Conservation (phyloP, 2,797 vertebrate species). For the Loris lydekkerianus region DNA sequence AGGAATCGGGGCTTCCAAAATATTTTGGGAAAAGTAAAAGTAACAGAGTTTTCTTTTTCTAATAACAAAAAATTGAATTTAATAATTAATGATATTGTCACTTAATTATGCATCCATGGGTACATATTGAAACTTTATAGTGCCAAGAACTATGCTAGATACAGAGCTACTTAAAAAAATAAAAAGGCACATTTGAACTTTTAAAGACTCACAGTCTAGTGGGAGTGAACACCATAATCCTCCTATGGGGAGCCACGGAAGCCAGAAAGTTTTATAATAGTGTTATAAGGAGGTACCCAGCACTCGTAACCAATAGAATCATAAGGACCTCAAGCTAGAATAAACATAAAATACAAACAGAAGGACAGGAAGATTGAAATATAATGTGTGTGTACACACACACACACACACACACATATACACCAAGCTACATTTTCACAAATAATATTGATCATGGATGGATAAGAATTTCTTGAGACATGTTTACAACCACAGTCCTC, state of each 20-base stretch:
- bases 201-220: neutral
- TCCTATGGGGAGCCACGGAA: neutral
- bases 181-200: neutral
- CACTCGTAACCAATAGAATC: neutral
- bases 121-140: neutral
- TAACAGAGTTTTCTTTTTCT: slow-evolving; percentile 11
- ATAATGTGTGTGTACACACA: neutral
- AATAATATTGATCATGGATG: slow-evolving; percentile 4
- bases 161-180: neutral
- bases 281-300: neutral
- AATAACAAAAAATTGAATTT: neutral
- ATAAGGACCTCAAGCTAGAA: neutral
- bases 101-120: neutral
- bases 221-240: neutral
- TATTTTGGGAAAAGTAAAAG: slow-evolving; percentile 4
- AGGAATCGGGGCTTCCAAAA: neutral
- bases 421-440: neutral
- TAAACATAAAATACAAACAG: neutral
- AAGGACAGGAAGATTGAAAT: neutral
- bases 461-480: slow-evolving; percentile 1
- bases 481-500: slow-evolving; percentile 14
- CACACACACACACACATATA: too few relatives aligned
- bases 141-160: neutral
- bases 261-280: neutral
- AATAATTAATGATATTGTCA: slow-evolving; percentile 3